Evolutionary conservation across 2,888 invertebrate genomes (phyloP).

Genomic region (Thysanoteuthis rhombus): DNA sequence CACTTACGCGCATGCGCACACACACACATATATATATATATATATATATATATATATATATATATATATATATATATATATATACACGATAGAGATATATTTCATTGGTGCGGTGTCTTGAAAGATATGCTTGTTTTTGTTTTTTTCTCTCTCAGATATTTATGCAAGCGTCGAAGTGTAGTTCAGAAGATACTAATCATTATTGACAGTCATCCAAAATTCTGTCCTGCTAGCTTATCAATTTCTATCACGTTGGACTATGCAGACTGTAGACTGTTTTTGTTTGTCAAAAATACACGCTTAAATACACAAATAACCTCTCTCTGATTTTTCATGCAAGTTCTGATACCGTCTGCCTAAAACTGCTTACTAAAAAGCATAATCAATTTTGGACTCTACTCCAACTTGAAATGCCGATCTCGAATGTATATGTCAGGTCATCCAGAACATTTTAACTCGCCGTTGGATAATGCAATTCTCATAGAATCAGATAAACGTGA

Average conservation of each 20-base stretch:
- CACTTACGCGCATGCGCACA: no score
- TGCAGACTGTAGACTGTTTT: background rate
- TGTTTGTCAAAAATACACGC: background rate
- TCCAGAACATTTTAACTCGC: no score
- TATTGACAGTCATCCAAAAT: background rate
- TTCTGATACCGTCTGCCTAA: background rate
- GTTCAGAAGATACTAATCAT: background rate
- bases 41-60: no score
- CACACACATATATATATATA: no score
- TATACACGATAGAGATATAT: background rate
- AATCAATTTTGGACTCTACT: background rate
- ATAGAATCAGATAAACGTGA: no score
- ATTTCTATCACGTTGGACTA: background rate
- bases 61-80: no score
- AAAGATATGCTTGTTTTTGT: background rate
- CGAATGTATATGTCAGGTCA: no score
- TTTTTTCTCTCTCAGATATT: background rate
- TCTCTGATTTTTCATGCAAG: background rate
- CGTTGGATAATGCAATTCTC: no score
- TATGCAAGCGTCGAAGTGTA: background rate
- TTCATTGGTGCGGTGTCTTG: background rate
- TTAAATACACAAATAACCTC: background rate
- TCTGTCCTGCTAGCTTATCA: background rate
- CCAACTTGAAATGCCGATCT: background rate
- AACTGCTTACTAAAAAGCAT: background rate